phyloP scores from a whole-genome alignment of 2,888 invertebrate genomes.

The Drymonia ruficornis region DNA sequence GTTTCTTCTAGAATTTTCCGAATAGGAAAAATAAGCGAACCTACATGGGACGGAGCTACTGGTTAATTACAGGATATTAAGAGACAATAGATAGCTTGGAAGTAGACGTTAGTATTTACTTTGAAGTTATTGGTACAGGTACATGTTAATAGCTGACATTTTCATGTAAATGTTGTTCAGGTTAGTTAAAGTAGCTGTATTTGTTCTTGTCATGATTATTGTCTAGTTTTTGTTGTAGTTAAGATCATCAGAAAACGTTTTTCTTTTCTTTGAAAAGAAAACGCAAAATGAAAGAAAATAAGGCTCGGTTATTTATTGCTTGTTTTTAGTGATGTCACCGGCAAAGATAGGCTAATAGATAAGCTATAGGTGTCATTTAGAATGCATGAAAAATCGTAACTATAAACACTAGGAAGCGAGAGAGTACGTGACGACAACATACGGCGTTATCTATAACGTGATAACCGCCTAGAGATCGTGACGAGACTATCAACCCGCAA shows the following conservation, averaged over 20 bases:
- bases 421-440: background rate
- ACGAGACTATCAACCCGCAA: constrained; percentile 14
- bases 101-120: background rate
- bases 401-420: constrained; percentile 3
- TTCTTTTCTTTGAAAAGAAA: too few relatives aligned
- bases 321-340: too few relatives aligned
- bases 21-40: background rate
- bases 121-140: background rate
- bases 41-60: background rate
- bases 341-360: too few relatives aligned
- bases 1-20: background rate
- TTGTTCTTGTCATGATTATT: background rate
- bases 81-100: constrained; percentile 9
- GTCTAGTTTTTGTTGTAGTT: background rate
- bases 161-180: background rate
- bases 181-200: too few relatives aligned
- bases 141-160: background rate
- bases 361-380: too few relatives aligned
- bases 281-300: too few relatives aligned
- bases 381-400: background rate
- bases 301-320: too few relatives aligned
- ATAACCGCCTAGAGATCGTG: constrained; percentile 13
- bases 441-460: constrained; percentile 2
- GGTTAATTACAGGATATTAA: constrained; percentile 14
- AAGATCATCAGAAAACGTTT: too few relatives aligned